Base-by-base conservation (phyloP, 2,888 invertebrate species). In the Mythimna ferrago region DNA sequence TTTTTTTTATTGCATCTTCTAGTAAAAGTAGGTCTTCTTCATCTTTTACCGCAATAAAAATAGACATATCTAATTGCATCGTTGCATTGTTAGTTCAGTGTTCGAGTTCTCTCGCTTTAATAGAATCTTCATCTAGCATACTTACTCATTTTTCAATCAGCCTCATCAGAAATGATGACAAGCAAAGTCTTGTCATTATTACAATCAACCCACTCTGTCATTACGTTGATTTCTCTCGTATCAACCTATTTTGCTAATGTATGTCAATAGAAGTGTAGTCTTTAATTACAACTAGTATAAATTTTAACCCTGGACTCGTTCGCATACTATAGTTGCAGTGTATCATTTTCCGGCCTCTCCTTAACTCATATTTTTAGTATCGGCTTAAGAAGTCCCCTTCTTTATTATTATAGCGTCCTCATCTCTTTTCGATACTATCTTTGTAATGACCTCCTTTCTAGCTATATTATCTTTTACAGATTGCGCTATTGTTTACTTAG, bases 141-240 rank as follows among this genome's bases (percentile, higher is more conserved):
- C 64, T 58, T 67, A 67, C 70, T 51, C 69, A 72, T 81, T 76
- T 61, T 67, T 57, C 69, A 84, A 84, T 81, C 54, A 67, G 26
- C 57, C 48, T 72, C 63, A 76, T 84, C 44, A 76, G 58, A 72
- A 81, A 66, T 66, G 44, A 76, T 76, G 82, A 72, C 57, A 76
- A 60, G 58, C 71, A 56, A 67, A 51, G 57, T 11, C 38, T 58
- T 81, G 58, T 69, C 60, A 71, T 83, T 66, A 81, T 61, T 65
- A 48, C 26, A 60, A 44, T 0, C 51, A 62, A 19, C 66, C 62
- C 51, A 65, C 71, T 71, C 64, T 71, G 57, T 84, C 16, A 84
- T 84, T 72, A 76, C 69, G 54, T 64, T 60, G 71, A 84, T 84
- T 81, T 71, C 81, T 69, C 81, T 74, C 41, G 19, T 64, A 51